phyloP scores from a whole-genome alignment of 2,113 vertebrate genomes.

The Crypturellus undulatus region DNA sequence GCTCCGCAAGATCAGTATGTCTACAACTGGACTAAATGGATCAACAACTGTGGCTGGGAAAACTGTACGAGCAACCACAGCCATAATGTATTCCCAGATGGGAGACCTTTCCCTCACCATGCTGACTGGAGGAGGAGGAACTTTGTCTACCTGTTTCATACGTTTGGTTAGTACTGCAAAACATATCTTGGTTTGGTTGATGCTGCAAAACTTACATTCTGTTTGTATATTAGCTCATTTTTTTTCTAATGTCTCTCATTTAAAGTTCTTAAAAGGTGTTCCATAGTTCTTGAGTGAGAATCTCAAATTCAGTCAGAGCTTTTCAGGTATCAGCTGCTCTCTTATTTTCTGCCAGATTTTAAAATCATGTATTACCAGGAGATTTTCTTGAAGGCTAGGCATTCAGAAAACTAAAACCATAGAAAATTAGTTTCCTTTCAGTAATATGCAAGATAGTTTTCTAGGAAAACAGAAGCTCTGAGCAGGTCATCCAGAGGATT shows the following conservation, averaged over 20 bases:
- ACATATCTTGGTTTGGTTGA: conserved; percentile 43
- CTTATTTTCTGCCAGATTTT: not conserved
- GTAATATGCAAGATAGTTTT: not conserved
- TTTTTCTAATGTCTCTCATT: not conserved
- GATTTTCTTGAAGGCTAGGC: not conserved
- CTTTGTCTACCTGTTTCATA: conserved; percentile 93
- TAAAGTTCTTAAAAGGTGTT: not conserved
- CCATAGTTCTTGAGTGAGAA: not conserved
- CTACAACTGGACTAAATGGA: conserved; percentile 90
- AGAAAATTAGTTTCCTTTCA: not conserved
- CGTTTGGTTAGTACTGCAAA: conserved; percentile 81
- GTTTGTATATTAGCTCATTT: not conserved
- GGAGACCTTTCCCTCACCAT: conserved; percentile 85
- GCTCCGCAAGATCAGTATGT: conserved; percentile 71
- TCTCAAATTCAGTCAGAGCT: not conserved
- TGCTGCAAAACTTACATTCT: not conserved
- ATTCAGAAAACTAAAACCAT: not conserved
- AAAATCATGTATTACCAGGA: not conserved
- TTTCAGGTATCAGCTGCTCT: not conserved
- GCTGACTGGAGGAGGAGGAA: conserved; percentile 83
- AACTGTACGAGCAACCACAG: conserved; percentile 72
- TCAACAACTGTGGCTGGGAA: conserved; percentile 80
- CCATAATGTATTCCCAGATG: conserved; percentile 88
- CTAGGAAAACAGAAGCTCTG: not conserved
- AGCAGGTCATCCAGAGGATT: not conserved